A percentile compares a stretch with the other conserved stretches of the same genome.
These are phyloP conservation scores for Pterobdella sp. DNA, from an alignment of 2,888 invertebrate genomes.

Conservation along the genomic window DNA sequence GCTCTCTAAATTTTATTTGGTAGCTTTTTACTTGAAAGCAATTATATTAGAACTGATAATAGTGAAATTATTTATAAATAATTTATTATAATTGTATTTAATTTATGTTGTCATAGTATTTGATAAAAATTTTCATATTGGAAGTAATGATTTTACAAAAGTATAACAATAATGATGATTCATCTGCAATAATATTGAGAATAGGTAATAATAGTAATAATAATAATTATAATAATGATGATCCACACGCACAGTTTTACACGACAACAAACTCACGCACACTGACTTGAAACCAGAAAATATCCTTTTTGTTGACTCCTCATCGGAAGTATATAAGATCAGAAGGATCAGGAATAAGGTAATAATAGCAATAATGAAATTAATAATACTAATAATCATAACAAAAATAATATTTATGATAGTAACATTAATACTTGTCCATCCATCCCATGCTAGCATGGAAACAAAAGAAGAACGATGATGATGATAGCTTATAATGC, in stretches of 20 bases:
- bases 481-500: no score
- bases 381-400: no score
- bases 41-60: no score
- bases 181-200: background rate
- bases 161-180: background rate
- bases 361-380: no score
- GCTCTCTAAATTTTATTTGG: no score
- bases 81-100: no score
- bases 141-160: background rate
- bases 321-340: conserved; percentile 59
- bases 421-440: no score
- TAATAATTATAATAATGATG: background rate
- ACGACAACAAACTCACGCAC: conserved; percentile 93
- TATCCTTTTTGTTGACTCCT: conserved; percentile 87
- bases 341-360: conserved; percentile 31
- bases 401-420: no score
- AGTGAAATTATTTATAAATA: no score
- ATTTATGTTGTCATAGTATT: background rate
- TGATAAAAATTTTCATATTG: background rate
- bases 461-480: no score
- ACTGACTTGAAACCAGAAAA: conserved; percentile 99
- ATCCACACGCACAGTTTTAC: conserved; percentile 61
- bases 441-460: no score
- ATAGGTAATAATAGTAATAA: background rate
- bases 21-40: no score